Conservation (phyloP, 64 coral and sea anemone genomes). For the Anthopleura sola region DNA sequence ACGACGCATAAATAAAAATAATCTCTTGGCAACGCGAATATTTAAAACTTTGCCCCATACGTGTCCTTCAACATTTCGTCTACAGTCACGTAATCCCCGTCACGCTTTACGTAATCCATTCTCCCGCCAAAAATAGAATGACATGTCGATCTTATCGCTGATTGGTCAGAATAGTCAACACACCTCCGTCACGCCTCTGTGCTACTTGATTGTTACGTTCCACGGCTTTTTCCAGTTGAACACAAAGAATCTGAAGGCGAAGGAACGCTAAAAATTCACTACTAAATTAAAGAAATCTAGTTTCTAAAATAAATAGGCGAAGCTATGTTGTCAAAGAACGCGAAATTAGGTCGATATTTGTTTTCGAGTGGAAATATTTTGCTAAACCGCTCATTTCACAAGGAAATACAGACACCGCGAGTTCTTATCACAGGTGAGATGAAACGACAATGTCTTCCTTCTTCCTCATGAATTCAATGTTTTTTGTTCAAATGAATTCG, state of each 20-base stretch:
- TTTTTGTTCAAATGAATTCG: background rate
- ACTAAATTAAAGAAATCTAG: background rate
- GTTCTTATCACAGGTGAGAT: conserved; percentile 54
- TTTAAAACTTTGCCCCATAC: background rate
- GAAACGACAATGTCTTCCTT: background rate
- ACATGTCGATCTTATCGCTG: background rate
- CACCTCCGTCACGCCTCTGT: conserved; percentile 32
- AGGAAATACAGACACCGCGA: conserved; percentile 8
- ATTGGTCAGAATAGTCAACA: conserved; percentile 25
- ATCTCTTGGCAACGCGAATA: background rate
- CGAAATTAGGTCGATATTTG: background rate
- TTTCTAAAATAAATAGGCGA: background rate
- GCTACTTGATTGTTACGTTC: background rate
- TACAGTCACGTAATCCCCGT: background rate
- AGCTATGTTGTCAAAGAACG: conserved; percentile 30
- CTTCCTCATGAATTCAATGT: background rate
- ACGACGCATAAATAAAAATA: background rate
- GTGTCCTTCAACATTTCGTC: conserved; percentile 4
- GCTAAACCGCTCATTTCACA: conserved; percentile 26
- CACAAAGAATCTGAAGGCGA: background rate
- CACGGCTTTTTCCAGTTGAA: background rate
- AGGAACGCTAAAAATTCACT: background rate
- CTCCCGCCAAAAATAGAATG: conserved; percentile 3
- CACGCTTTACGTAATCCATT: background rate
- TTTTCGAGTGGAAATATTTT: conserved; percentile 7